These are phyloP conservation scores for Pan troglodytes DNA, from an alignment of 2,113 vertebrate species.

Conservation along the genomic window NHGRI_mPanTro3-v2.1_pri NC_086015.1:172246001-172246500, in stretches of 20 bases:
- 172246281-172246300: slow-evolving; percentile 34
- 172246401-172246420: slow-evolving; percentile 44
- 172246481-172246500: neutral
- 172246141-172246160: neutral
- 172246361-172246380: neutral
- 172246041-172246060: slow-evolving; percentile 83
- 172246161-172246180: neutral
- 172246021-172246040: slow-evolving; percentile 93
- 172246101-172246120: neutral
- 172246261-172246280: slow-evolving; percentile 16
- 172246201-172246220: neutral
- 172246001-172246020: slow-evolving; percentile 90
- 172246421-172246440: slow-evolving; percentile 51
- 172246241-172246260: slow-evolving; percentile 47
- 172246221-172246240: slow-evolving; percentile 54
- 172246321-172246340: slow-evolving; percentile 36
- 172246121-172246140: neutral
- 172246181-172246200: slow-evolving; percentile 26
- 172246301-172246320: slow-evolving; percentile 47
- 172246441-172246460: neutral
- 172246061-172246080: neutral
- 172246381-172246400: slow-evolving; percentile 16
- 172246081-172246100: neutral
- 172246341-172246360: neutral
- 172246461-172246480: neutral